Conservation (phyloP, 2,888 invertebrate genomes). For the Morpho achilles region DNA sequence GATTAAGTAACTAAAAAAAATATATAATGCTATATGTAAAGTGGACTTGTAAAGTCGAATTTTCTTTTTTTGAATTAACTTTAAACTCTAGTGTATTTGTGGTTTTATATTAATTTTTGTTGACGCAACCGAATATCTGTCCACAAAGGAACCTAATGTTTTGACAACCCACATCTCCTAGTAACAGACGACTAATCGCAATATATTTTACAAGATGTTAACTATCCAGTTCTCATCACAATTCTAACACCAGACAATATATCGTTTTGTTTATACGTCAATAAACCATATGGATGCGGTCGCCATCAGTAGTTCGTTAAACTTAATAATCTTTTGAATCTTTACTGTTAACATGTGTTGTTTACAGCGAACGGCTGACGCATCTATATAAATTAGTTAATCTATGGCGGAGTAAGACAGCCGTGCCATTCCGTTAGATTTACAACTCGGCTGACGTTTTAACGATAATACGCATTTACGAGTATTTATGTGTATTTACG, state of each 20-base stretch:
- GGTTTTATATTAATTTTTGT: too few species aligned
- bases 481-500: conserved; percentile 73
- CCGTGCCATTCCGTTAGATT: conserved; percentile 59
- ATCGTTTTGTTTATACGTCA: neutral
- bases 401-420: conserved; percentile 43
- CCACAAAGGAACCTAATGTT: too few species aligned
- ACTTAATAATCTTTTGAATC: conserved; percentile 1
- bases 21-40: too few species aligned
- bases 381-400: conserved; percentile 27
- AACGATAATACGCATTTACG: conserved; percentile 78
- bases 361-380: conserved; percentile 14
- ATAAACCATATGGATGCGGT: neutral
- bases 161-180: too few species aligned
- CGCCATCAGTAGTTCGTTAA: neutral
- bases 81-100: too few species aligned
- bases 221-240: too few species aligned
- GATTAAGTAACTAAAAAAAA: too few species aligned
- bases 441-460: conserved; percentile 72
- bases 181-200: too few species aligned
- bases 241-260: neutral
- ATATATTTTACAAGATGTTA: too few species aligned
- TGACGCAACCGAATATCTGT: too few species aligned
- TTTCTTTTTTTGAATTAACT: too few species aligned
- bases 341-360: conserved; percentile 2
- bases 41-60: too few species aligned